Evolutionary conservation across 1,140 invertebrate species (phyloP).

Genomic region (Meteorus sp.): DNA sequence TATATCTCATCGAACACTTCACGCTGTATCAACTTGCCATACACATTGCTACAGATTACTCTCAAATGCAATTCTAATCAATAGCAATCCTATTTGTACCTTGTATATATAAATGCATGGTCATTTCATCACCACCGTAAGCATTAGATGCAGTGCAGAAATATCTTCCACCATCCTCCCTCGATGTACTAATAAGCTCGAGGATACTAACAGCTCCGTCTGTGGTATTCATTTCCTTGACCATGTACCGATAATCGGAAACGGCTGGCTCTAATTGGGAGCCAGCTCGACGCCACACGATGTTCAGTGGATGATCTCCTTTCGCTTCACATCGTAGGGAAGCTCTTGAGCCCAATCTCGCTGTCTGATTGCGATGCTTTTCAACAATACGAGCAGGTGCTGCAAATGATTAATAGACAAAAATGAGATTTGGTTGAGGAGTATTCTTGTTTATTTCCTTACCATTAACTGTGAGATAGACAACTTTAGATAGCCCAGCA

Average conservation of each 20-base stretch:
- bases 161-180: conserved; percentile 86
- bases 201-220: conserved; percentile 82
- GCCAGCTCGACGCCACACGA: conserved; percentile 71
- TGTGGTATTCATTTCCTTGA: conserved; percentile 53
- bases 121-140: conserved; percentile 89
- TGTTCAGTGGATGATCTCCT: conserved; percentile 86
- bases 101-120: conserved; percentile 88
- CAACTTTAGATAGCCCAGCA: conserved; percentile 82
- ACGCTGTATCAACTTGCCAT: too few species aligned
- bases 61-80: neutral
- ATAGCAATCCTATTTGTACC: conserved; percentile 58
- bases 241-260: conserved; percentile 54
- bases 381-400: conserved; percentile 79
- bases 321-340: conserved; percentile 83
- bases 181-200: conserved; percentile 77
- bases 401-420: conserved; percentile 53
- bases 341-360: conserved; percentile 69
- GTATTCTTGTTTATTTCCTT: too few species aligned
- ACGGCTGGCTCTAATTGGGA: conserved; percentile 49
- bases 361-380: conserved; percentile 66
- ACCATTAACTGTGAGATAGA: conserved; percentile 86
- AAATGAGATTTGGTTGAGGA: too few species aligned
- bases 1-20: neutral
- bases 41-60: too few species aligned
- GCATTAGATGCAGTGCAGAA: conserved; percentile 86